Evolutionary conservation across 2,113 vertebrate species (phyloP).

Genomic region (Psephotus haematonotus): DNA sequence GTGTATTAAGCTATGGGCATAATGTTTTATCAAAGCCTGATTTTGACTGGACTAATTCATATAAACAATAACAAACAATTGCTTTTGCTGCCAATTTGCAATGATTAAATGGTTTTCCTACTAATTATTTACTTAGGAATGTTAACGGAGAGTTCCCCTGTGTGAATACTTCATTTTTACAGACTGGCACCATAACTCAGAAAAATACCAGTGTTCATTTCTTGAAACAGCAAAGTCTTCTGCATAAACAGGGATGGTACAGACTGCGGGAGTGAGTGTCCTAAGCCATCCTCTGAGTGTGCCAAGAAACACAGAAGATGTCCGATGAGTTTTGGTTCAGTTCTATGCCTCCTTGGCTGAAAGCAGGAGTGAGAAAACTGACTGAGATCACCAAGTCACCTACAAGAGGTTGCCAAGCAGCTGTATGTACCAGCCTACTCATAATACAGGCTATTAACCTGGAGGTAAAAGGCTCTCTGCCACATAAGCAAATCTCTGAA

Average conservation of each 20-base stretch:
- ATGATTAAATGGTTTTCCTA: not conserved
- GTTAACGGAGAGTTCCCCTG: not conserved
- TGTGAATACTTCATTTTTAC: not conserved
- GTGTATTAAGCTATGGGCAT: not conserved
- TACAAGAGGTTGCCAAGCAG: not conserved
- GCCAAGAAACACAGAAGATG: not conserved
- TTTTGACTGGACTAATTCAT: not conserved
- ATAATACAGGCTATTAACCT: not conserved
- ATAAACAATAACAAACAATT: not conserved
- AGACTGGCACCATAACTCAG: not conserved
- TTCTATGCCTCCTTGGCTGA: not conserved
- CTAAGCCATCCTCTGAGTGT: rapidly evolving
- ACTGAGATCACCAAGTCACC: not conserved
- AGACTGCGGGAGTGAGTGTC: not conserved
- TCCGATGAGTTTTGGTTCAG: not conserved
- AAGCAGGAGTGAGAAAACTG: not conserved
- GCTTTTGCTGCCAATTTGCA: not conserved
- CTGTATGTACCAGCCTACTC: not conserved
- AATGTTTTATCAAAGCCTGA: not conserved
- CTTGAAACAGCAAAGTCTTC: not conserved
- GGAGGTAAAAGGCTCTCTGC: not conserved
- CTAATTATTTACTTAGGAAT: not conserved
- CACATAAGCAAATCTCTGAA: not conserved
- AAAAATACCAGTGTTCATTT: not conserved
- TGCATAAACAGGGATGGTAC: not conserved